Evolutionary conservation across 2,113 vertebrate genomes (phyloP).

Genomic region (Crotalus viridis): DNA sequence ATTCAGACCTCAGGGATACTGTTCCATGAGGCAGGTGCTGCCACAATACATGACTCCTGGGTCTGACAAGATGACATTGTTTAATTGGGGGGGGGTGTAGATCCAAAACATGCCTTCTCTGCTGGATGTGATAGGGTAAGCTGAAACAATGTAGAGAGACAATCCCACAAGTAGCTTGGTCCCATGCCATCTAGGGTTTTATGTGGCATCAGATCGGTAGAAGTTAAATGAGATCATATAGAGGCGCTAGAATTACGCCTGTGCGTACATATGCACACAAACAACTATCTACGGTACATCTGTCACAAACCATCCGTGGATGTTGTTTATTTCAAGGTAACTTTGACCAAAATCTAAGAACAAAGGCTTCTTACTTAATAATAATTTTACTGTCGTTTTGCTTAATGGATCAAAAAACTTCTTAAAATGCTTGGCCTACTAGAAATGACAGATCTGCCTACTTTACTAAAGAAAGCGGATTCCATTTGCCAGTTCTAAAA

Average conservation of each 20-base stretch:
- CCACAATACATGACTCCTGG: too few relatives aligned
- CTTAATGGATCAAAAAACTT: neutral
- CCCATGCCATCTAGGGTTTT: neutral
- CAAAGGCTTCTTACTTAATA: neutral
- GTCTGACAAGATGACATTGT: too few relatives aligned
- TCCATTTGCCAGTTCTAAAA: neutral
- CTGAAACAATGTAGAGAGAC: neutral
- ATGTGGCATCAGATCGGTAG: neutral
- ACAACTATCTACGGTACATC: neutral
- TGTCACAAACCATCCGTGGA: neutral
- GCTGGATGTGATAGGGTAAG: too few relatives aligned
- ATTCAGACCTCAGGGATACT: neutral
- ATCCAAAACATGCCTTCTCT: too few relatives aligned
- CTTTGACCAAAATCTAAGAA: neutral
- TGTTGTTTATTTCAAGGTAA: neutral
- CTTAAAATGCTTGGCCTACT: neutral
- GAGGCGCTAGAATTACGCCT: neutral
- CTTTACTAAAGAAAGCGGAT: neutral
- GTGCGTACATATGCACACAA: neutral
- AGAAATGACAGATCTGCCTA: neutral
- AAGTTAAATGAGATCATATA: neutral
- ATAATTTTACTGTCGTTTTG: neutral
- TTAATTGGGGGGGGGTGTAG: too few relatives aligned
- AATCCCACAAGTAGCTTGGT: neutral
- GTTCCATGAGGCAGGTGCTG: neutral